phyloP scores from a whole-genome alignment of 2,888 invertebrate species.

The Sinodicranocentrus sp. region DNA sequence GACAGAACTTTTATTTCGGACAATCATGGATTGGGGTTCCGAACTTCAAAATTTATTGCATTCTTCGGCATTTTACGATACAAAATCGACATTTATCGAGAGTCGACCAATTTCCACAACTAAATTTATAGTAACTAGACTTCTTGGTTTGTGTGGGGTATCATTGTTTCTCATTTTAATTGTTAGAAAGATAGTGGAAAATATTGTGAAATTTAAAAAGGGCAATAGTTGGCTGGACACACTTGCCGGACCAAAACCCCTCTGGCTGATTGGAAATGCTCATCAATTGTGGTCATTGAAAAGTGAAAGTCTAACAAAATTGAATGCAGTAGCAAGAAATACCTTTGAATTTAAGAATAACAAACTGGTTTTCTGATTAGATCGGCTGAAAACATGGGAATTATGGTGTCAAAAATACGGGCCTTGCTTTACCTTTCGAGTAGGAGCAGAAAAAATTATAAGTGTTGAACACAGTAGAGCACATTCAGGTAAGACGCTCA shows the following conservation, averaged over 20 bases:
- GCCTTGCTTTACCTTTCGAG: neutral
- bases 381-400: neutral
- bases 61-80: neutral
- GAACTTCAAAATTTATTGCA: neutral
- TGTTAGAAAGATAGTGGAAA: too few species aligned
- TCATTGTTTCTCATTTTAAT: too few species aligned
- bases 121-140: too few species aligned
- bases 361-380: neutral
- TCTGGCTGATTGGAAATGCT: slow-evolving; percentile 1
- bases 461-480: neutral
- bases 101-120: too few species aligned
- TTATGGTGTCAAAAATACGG: slow-evolving; percentile 4
- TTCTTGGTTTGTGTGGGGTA: too few species aligned
- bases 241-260: neutral
- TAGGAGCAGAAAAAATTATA: neutral
- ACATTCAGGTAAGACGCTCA: neutral
- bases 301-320: slow-evolving; percentile 6
- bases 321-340: neutral
- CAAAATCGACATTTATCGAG: too few species aligned
- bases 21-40: neutral
- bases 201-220: too few species aligned
- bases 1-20: too few species aligned
- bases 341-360: neutral
- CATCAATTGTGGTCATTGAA: neutral
- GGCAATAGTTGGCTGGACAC: too few species aligned